Evolutionary conservation across 1,140 invertebrate species (phyloP), one percentile per base, ranked within the genome.

Genomic region (Neodiprion lecontei): DNA sequence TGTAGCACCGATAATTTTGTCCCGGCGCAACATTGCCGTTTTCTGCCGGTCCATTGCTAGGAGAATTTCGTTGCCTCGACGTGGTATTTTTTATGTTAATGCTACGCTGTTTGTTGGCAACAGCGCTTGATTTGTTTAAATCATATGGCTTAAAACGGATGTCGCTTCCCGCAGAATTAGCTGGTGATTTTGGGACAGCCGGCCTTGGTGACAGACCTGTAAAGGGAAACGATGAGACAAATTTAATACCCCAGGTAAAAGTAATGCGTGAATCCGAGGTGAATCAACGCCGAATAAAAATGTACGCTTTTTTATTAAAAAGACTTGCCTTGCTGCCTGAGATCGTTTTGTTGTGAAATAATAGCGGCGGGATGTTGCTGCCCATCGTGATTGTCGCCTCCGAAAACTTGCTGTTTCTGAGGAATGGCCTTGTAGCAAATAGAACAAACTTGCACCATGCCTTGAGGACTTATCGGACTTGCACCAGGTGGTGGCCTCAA

Each of bases 361-460:
- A 40, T 40, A 74, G 81, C 82, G 81, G 84, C 66, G 80, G 83
- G 73, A 83, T 89, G 78, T 78, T 80, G 9, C 82, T 81, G 50
- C 69, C 85, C 79, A 79, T 90, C 89, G 65, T 85, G 85, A 76
- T 88, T 89, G 40, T 84, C 83, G 61, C 90, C 90, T 76, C 92
- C 91, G 83, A 92, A 94, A 48, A 92, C 91, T 80, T 94, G 92
- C 86, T 95, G 94, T 87, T 96, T 95, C 82, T 94, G 93, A 72
- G 93, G 94, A 73, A 96, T 93, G 76, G 91, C 91, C 86, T 95
- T 95, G 86, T 94, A 95, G 88, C 96, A 98, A 69, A 92, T 91
- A 74, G 93, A 93, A 88, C 96, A 97, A 77, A 96, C 95, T 88
- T 95, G 93, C 77, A 95, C 93, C 93, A 94, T 94, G 76, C 93